phyloP scores from a whole-genome alignment of 2,797 vertebrate species.

The Falco naumanni region DNA sequence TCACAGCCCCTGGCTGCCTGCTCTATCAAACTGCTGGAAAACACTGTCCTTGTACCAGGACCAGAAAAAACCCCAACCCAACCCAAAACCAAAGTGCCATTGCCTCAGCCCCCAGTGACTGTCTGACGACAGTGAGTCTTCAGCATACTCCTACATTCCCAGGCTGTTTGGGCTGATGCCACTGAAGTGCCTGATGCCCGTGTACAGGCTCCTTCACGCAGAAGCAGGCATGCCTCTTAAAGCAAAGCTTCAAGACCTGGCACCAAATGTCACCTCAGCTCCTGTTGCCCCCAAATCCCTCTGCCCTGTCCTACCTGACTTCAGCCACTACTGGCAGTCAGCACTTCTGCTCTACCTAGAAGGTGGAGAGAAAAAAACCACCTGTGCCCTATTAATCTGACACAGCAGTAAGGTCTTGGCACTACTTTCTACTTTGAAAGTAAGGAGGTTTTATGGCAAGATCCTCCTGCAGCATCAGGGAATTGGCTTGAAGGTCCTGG shows the following conservation, averaged over 20 bases:
- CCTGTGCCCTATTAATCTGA: background rate
- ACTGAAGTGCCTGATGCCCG: background rate
- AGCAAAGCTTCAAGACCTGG: background rate
- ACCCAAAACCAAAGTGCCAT: background rate
- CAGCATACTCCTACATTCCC: background rate
- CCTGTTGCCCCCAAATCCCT: background rate
- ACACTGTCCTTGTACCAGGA: background rate
- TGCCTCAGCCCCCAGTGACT: background rate
- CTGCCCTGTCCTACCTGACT: background rate
- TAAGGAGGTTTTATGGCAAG: background rate
- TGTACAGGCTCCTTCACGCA: accelerated
- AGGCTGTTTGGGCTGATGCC: background rate
- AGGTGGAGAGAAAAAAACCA: background rate
- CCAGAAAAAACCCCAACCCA: background rate
- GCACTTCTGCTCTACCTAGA: background rate
- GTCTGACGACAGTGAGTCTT: background rate
- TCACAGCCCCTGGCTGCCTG: background rate
- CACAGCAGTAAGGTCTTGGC: background rate
- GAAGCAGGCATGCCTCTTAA: background rate
- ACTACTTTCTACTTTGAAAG: background rate
- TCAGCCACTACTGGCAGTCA: background rate
- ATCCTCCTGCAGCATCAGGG: background rate
- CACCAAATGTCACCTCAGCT: background rate
- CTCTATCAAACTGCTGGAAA: background rate
- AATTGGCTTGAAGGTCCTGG: background rate